Conservation (phyloP, 2,797 vertebrate genomes). For the Sphenopsis melanotis region DNA sequence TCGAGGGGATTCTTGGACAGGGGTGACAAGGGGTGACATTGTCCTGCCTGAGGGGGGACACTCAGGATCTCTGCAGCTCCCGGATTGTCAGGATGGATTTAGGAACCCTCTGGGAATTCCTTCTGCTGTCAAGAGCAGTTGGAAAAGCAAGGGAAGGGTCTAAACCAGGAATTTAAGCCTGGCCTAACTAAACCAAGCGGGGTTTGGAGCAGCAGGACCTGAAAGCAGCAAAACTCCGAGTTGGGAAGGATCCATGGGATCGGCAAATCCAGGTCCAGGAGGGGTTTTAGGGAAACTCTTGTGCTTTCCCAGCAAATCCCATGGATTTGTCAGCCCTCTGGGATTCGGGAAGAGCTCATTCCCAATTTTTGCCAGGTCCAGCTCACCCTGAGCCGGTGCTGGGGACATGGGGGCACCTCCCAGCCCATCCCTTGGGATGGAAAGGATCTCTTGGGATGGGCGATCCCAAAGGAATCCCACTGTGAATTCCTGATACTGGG, state of each 20-base stretch:
- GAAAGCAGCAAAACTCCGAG: accelerated
- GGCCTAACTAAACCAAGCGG: not conserved
- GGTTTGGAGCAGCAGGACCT: not conserved
- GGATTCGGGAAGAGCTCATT: not conserved
- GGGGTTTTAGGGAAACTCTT: not conserved
- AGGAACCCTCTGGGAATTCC: not conserved
- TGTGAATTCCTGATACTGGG: accelerated
- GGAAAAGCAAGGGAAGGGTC: not conserved
- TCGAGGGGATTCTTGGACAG: accelerated
- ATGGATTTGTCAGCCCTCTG: not conserved
- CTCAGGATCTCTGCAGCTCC: not conserved
- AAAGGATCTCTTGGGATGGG: not conserved
- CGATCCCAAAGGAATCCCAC: not conserved
- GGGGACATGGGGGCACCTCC: not conserved
- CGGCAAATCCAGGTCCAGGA: not conserved
- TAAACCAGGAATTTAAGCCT: accelerated
- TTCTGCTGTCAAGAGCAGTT: accelerated
- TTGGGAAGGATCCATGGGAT: not conserved
- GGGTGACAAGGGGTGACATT: not conserved
- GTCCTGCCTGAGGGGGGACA: not conserved
- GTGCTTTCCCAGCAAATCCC: accelerated
- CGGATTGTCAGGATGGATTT: not conserved
- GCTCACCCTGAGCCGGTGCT: accelerated
- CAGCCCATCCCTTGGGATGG: not conserved
- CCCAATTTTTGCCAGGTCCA: not conserved